Evolutionary conservation across 2,113 vertebrate species (phyloP), one percentile per base, ranked within the genome.

Genomic region (Leuciscus idus): DNA sequence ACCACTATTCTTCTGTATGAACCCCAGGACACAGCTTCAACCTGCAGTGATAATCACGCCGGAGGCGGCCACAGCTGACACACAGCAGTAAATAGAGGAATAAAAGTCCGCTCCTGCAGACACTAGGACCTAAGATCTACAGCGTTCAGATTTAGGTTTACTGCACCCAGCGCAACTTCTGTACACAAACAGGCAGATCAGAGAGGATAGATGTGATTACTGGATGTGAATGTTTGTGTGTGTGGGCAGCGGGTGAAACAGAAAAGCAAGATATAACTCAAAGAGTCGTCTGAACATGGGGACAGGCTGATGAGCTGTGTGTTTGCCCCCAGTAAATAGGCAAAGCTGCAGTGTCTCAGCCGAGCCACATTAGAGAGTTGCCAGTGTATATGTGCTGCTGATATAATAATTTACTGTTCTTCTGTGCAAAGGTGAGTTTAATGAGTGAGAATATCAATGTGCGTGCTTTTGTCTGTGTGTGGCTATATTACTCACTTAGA

Each of bases 381-480:
- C 90, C 86, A 79, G 43, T 85, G 86, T 86, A 90, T 88, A 85
- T 87, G 90, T 90, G 89, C 90, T 87, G 90, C 92, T 92, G 92
- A 94, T 92, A 91, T 89, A 89, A 89, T 94, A 88, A 93, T 94
- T 93, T 92, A 93, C 90, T 83, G 87, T 77, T 93, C 91, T 92
- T 30, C 80, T 92, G 89, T 90, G 90, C 89, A 91, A 88, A 91
- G 70, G 90, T 90, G 88, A 92, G 90, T 92, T 92, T 91, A 92
- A 92, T 92, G 92, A 94, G 87, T 81, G 89, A 91, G 86, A 5
- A 84, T 88, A 90, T 36, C 13, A 55, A 17, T 77, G 57, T 82
- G 46, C 36, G n/a, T 75, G 50, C 64, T 50, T 66, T 66, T 82
- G 84, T 39, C 15, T 86, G 73, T 46, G 55, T 72, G 85, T 48